Conservation (phyloP, 2,888 invertebrate genomes). For the Linyphia triangularis region DNA sequence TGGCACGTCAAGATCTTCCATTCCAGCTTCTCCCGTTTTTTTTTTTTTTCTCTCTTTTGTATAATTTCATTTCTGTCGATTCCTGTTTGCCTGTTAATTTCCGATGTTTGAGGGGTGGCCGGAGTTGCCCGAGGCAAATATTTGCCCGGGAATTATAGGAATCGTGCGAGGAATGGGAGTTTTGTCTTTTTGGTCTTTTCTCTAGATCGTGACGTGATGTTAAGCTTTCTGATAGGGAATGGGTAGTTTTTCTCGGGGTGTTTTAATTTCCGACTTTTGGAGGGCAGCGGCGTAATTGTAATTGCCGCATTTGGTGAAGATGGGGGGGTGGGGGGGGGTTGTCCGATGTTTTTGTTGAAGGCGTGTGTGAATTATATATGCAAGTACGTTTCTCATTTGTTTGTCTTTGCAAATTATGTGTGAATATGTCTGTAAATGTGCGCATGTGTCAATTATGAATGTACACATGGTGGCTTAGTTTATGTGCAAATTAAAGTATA, state of each 20-base stretch:
- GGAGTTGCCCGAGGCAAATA: constrained; percentile 62
- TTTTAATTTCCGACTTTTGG: constrained; percentile 3
- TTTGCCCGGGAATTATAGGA: constrained; percentile 60
- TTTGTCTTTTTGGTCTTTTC: background rate
- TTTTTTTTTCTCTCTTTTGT: constrained; percentile 4
- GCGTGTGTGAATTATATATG: too few species aligned
- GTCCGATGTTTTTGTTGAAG: too few species aligned
- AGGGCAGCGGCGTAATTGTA: background rate
- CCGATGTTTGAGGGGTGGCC: constrained; percentile 56
- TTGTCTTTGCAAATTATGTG: too few species aligned
- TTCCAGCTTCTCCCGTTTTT: background rate
- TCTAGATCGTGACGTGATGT: background rate
- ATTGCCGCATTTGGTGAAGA: too few species aligned
- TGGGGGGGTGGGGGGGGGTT: too few species aligned
- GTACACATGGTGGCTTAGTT: too few species aligned
- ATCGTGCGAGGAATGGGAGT: constrained; percentile 11
- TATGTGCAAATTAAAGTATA: too few species aligned
- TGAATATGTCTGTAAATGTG: too few species aligned
- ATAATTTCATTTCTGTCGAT: constrained; percentile 15
- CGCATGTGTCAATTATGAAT: too few species aligned
- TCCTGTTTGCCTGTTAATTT: constrained; percentile 73
- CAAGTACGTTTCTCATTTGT: too few species aligned
- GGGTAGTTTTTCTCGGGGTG: background rate
- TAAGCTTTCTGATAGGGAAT: background rate
- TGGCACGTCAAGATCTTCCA: background rate